Conservation (phyloP, 2,113 vertebrate species). For the Proterorhinus semilunaris region DNA sequence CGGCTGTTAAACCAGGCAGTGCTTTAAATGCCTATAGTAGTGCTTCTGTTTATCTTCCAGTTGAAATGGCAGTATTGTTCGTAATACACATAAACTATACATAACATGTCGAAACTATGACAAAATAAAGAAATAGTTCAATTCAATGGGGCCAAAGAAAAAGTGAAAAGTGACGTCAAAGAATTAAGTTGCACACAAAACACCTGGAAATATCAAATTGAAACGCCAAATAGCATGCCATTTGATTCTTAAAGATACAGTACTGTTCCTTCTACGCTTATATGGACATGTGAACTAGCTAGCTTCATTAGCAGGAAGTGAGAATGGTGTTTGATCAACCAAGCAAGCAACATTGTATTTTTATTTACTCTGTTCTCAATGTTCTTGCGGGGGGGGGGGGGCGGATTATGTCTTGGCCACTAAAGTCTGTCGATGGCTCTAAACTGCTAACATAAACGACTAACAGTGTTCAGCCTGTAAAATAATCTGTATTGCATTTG, state of each 20-base stretch:
- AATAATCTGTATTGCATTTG: conserved; percentile 1
- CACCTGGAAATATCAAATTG: too few species aligned
- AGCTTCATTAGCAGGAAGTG: too few species aligned
- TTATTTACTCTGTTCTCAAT: not conserved
- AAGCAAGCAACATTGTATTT: not conserved
- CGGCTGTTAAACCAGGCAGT: not conserved
- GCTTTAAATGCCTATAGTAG: not conserved
- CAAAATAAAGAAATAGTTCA: not conserved
- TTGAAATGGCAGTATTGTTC: not conserved
- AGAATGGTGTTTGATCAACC: not conserved
- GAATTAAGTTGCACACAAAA: too few species aligned
- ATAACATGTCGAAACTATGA: not conserved
- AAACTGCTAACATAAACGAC: not conserved
- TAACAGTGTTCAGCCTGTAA: conserved; percentile 3
- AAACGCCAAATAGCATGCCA: too few species aligned
- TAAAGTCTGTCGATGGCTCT: not conserved
- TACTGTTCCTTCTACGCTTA: too few species aligned
- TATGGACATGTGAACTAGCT: too few species aligned
- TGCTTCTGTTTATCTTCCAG: not conserved
- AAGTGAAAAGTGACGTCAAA: not conserved
- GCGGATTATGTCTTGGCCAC: too few species aligned
- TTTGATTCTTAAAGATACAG: too few species aligned
- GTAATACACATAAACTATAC: not conserved
- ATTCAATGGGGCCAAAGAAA: not conserved
- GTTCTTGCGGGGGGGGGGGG: not conserved